Evolutionary conservation across 35 echinoderm and acorn worm genomes (phyloP), one percentile per base, ranked within the genome.

Genomic region (Hemicentrotus pulcherrimus): DNA sequence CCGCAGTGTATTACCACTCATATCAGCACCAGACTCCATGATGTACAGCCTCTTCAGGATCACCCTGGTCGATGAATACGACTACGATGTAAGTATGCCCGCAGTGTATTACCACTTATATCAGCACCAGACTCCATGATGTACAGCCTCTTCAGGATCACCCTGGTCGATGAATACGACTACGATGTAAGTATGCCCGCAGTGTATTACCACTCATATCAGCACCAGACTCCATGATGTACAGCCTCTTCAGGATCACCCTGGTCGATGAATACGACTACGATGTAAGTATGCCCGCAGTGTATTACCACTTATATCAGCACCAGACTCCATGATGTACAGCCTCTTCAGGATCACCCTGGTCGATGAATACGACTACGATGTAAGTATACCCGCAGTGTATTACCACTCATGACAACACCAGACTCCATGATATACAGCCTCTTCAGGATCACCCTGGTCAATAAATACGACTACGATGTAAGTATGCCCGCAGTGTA

Each of bases 221-320:
- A 9, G 95, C 98, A 30, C 95, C 97, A 2, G 97, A 97, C 86
- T 95, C 95, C 32, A 55, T 99, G 78, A 86, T 96, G 50, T 99
- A 95, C 94, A 97, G 96, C 48, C 91, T 99, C 46, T 99, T 99
- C 48, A 94, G 98, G 78, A 95, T 99, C 6, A 99, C 98, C 12
- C 94, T 99, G 18, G 98, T 99, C 8, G 98, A 99, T 94, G 98
- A 99, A 86, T 99, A 99, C 91, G 97, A 99, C 55, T 99, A 97
- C 86, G 98, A 99, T 28, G 98, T 99, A 96, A 97, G 98, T 97
- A 86, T 45, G 16, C 35, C 35, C 35, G 3, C 1, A 41, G 35
- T 41, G 35, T 41, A 41, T 41, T 41, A 41, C 95, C 94, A 22
- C 94, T 95, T 46, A 97, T 99, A 97, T 61, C 55, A 19, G 95